Percentiles rank a stretch among this genome's conserved stretches.
phyloP scores from a whole-genome alignment of 2,113 vertebrate genomes.

The Isichthys henryi region DNA sequence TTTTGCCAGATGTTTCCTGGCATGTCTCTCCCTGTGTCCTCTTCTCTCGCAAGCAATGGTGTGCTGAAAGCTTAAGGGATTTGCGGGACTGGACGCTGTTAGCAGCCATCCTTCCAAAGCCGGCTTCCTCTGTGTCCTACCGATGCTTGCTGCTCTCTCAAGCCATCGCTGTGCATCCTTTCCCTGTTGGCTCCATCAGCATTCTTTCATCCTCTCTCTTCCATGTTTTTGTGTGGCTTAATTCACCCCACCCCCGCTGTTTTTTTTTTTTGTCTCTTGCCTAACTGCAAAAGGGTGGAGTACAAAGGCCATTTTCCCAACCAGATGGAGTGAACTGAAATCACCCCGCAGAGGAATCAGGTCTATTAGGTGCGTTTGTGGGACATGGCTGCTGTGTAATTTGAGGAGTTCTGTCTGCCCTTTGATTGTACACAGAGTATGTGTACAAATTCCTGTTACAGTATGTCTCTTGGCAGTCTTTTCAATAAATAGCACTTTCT shows the following conservation, averaged over 20 bases:
- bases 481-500: constrained; percentile 10
- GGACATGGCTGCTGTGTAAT: constrained; percentile 8
- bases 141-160: neutral
- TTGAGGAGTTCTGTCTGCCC: neutral
- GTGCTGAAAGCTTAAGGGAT: neutral
- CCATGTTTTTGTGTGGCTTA: neutral
- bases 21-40: neutral
- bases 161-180: neutral
- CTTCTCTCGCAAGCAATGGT: neutral
- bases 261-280: neutral
- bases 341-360: constrained; percentile 12
- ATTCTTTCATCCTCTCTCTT: neutral
- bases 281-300: neutral
- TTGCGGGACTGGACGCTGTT: neutral
- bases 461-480: neutral
- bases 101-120: neutral
- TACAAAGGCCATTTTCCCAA: neutral
- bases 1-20: neutral
- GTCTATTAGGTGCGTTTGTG: neutral
- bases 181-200: neutral
- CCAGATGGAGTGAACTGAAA: constrained; percentile 16
- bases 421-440: constrained; percentile 4
- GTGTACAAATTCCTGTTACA: neutral
- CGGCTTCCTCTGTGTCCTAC: neutral
- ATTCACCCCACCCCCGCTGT: neutral